Conservation (phyloP, 2,888 invertebrate genomes). For the Amiota communis region DNA sequence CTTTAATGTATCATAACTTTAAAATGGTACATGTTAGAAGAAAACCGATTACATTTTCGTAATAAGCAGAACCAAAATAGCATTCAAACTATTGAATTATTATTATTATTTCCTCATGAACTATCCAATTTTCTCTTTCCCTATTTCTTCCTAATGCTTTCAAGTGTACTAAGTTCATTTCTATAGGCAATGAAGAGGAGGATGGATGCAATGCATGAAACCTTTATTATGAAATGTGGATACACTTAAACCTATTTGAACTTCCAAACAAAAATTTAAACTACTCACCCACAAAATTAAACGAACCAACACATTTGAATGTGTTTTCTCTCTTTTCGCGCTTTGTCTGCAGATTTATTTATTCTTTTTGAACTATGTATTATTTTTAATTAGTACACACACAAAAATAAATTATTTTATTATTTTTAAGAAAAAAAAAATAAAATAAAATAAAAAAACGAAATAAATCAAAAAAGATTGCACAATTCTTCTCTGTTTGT, state of each 20-base stretch:
- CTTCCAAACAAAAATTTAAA: not conserved
- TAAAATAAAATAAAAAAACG: slow-evolving; percentile 2
- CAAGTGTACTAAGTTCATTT: too few species aligned
- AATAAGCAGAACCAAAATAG: too few species aligned
- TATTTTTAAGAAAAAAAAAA: slow-evolving; percentile 11
- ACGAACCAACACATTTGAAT: slow-evolving; percentile 59
- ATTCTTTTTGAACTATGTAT: not conserved
- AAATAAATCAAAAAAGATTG: slow-evolving; percentile 11
- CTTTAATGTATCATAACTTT: too few species aligned
- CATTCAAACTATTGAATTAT: too few species aligned
- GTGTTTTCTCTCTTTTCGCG: slow-evolving; percentile 54
- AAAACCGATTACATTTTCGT: too few species aligned
- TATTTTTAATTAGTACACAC: not conserved
- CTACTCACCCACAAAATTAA: slow-evolving; percentile 64
- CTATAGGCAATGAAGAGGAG: too few species aligned
- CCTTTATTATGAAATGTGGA: not conserved
- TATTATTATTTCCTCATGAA: too few species aligned
- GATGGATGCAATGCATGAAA: not conserved
- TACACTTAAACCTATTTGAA: not conserved
- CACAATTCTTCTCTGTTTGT: not conserved
- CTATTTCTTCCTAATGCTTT: too few species aligned
- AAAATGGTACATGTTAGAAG: too few species aligned
- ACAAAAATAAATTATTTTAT: not conserved
- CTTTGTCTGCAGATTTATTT: slow-evolving; percentile 20
- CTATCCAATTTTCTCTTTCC: too few species aligned